Evolutionary conservation across 2,113 vertebrate species (phyloP).

Genomic region (Eupsittula cactorum): DNA sequence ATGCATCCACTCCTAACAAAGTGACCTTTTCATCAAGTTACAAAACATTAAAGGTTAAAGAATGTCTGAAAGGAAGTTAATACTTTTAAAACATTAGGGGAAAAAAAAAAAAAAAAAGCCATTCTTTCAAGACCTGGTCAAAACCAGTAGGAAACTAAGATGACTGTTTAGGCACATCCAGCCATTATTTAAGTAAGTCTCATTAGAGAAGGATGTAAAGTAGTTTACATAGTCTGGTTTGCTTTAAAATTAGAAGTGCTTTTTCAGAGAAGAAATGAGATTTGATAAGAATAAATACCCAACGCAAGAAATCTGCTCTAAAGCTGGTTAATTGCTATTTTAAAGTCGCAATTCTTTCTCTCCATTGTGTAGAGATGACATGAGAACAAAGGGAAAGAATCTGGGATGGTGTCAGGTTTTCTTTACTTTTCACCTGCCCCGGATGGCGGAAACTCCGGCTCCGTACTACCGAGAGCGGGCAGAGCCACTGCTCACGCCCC

Average conservation of each 20-base stretch:
- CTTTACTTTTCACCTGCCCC: conserved; percentile 46
- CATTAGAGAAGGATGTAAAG: background rate
- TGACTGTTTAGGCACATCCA: background rate
- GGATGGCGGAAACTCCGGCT: background rate
- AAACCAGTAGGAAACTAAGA: background rate
- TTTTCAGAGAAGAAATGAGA: background rate
- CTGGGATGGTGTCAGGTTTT: conserved; percentile 68
- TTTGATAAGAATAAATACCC: background rate
- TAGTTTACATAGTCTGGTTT: background rate
- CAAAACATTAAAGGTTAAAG: conserved; percentile 81
- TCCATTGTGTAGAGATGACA: conserved; percentile 10
- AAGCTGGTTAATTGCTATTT: conserved; percentile 69
- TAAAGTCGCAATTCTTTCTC: conserved; percentile 62
- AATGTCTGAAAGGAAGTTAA: conserved; percentile 78
- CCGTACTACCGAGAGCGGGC: background rate
- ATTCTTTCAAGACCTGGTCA: conserved; percentile 49
- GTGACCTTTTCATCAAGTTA: conserved; percentile 81
- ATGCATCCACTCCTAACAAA: conserved; percentile 71
- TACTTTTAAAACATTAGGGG: conserved; percentile 69
- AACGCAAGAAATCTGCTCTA: background rate
- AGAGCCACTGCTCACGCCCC: background rate
- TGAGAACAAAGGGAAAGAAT: conserved; percentile 69
- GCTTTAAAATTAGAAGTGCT: conserved; percentile 23
- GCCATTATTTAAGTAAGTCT: background rate
- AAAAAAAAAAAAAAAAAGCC: background rate